Percentiles rank a stretch among this genome's conserved stretches.
Evolutionary conservation across 2,113 vertebrate genomes (phyloP).

Genomic region (Corvus moneduloides): DNA sequence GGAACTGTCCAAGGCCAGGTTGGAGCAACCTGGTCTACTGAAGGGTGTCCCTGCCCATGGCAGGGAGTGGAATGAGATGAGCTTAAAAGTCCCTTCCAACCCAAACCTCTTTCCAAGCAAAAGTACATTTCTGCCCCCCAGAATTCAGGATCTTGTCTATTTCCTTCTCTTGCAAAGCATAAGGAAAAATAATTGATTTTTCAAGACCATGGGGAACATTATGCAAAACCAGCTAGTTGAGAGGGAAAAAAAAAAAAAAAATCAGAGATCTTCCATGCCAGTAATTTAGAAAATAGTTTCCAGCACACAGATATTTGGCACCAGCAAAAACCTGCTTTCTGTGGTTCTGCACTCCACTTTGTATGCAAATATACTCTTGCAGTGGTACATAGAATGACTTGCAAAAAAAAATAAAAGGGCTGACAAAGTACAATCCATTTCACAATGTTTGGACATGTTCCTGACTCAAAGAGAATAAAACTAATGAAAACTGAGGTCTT

Average conservation of each 20-base stretch:
- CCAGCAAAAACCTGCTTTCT: background rate
- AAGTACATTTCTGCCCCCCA: background rate
- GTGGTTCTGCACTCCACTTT: background rate
- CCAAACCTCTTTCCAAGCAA: background rate
- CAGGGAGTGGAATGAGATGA: fast-evolving
- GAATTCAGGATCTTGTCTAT: background rate
- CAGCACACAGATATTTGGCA: background rate
- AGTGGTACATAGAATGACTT: background rate
- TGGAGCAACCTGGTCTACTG: fast-evolving
- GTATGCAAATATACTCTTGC: background rate
- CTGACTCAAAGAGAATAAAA: background rate
- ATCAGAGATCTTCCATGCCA: background rate
- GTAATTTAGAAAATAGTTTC: conserved; percentile 18
- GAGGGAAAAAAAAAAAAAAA: background rate
- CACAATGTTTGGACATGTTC: background rate
- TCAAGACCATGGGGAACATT: background rate
- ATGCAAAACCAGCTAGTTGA: background rate
- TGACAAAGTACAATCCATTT: background rate
- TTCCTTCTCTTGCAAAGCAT: background rate
- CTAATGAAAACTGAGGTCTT: background rate
- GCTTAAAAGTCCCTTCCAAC: background rate
- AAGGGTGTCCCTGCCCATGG: background rate
- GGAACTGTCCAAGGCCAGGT: fast-evolving
- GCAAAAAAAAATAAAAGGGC: background rate
- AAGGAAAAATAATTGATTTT: background rate